Percentiles rank a stretch among this genome's conserved stretches.
These are phyloP conservation scores for Uria lomvia DNA, from an alignment of 2,113 vertebrate species.

Conservation along the genomic window DNA sequence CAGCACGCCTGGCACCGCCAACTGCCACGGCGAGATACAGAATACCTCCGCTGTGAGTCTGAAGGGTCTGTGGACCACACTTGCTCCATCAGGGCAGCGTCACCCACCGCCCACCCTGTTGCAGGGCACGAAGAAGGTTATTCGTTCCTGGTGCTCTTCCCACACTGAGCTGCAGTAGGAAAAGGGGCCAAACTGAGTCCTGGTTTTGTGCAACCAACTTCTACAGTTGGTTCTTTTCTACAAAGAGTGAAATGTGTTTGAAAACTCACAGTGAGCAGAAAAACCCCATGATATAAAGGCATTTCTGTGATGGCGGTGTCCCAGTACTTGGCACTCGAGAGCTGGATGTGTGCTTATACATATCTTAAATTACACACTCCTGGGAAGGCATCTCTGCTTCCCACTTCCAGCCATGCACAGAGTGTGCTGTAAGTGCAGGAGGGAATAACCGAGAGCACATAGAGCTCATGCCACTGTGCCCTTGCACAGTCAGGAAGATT, in stretches of 20 bases:
- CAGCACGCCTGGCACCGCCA: background rate
- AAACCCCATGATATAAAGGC: background rate
- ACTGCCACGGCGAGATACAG: accelerated
- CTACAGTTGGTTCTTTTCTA: too few relatives aligned
- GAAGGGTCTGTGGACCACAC: background rate
- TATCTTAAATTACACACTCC: background rate
- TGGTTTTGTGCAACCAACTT: background rate
- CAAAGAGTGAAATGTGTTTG: accelerated
- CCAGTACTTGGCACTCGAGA: background rate
- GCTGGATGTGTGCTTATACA: background rate
- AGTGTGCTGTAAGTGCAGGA: background rate
- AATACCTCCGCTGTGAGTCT: background rate
- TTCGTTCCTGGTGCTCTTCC: background rate
- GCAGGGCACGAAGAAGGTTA: background rate
- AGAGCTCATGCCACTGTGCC: background rate
- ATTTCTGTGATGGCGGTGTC: background rate
- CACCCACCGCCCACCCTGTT: background rate
- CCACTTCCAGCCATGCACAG: background rate
- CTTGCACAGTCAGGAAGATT: background rate
- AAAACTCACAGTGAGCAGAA: background rate
- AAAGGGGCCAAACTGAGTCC: background rate
- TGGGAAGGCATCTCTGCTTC: background rate
- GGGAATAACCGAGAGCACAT: accelerated
- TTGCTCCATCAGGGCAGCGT: background rate
- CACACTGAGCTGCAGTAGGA: background rate